Evolutionary conservation across 2,888 invertebrate genomes (phyloP).

Genomic region (Drosophila niveifrons): DNA sequence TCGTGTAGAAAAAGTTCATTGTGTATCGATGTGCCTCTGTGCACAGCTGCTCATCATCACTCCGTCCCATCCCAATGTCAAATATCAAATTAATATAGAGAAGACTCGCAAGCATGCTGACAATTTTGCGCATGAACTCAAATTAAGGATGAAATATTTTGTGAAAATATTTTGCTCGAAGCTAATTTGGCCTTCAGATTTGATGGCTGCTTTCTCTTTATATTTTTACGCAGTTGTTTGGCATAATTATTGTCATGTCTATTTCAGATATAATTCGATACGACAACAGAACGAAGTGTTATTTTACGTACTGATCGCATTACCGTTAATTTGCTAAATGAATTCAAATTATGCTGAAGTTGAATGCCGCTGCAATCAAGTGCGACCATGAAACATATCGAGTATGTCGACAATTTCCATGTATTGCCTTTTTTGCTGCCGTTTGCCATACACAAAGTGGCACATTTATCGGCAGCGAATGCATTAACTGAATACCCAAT

Average conservation of each 20-base stretch:
- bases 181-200: too few species aligned
- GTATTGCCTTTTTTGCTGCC: conserved; percentile 6
- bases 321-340: conserved; percentile 2
- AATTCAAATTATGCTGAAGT: conserved; percentile 5
- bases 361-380: background rate
- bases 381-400: background rate
- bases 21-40: conserved; percentile 62
- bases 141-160: conserved; percentile 31
- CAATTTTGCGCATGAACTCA: conserved; percentile 23
- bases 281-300: background rate
- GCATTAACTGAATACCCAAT: conserved; percentile 31
- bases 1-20: conserved; percentile 67
- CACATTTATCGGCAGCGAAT: conserved; percentile 10
- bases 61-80: conserved; percentile 14
- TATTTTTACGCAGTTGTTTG: background rate
- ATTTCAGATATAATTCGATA: background rate
- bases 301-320: background rate
- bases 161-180: conserved; percentile 1
- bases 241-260: background rate
- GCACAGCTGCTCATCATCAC: conserved; percentile 24
- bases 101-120: conserved; percentile 24
- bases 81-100: conserved; percentile 35
- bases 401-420: conserved; percentile 1
- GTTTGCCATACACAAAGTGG: conserved; percentile 10
- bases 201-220: background rate